Conservation (phyloP, 1,140 invertebrate species). For the Pseudomyrmex cubaensis region DNA sequence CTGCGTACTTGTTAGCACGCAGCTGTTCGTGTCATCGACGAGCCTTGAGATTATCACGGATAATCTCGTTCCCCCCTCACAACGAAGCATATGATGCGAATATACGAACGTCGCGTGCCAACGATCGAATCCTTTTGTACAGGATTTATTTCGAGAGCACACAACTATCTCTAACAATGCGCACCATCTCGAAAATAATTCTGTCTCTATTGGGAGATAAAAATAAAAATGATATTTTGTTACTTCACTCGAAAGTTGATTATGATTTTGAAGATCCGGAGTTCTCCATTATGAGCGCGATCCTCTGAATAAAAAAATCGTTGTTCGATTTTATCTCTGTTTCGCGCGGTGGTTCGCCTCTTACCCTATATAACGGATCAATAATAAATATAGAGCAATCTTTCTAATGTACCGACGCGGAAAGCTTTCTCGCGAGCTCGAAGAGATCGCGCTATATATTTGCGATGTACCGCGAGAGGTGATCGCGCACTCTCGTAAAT, state of each 20-base stretch:
- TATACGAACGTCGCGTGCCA: slow-evolving; percentile 30
- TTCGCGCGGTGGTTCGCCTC: slow-evolving; percentile 5
- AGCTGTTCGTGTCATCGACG: slow-evolving; percentile 39
- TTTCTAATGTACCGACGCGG: slow-evolving; percentile 50
- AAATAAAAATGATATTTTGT: background rate
- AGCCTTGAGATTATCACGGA: slow-evolving; percentile 36
- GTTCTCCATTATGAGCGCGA: background rate
- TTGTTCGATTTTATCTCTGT: slow-evolving; percentile 22
- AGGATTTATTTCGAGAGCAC: background rate
- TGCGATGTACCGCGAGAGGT: slow-evolving; percentile 33
- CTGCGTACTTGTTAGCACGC: slow-evolving; percentile 21
- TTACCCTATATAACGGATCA: slow-evolving; percentile 22
- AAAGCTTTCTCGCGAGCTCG: slow-evolving; percentile 25
- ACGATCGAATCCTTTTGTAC: background rate
- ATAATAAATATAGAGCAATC: slow-evolving; percentile 61
- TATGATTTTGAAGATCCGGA: background rate
- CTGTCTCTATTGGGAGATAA: background rate
- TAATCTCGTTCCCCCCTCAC: slow-evolving; percentile 23
- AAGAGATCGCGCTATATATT: slow-evolving; percentile 12
- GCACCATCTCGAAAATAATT: background rate
- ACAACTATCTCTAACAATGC: background rate
- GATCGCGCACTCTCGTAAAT: slow-evolving; percentile 56
- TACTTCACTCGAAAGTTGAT: too few species aligned
- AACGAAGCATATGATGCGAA: slow-evolving; percentile 15
- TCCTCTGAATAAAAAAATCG: slow-evolving; percentile 7